Conservation (phyloP, 1,140 invertebrate species). For the Nephila pilipes region DNA sequence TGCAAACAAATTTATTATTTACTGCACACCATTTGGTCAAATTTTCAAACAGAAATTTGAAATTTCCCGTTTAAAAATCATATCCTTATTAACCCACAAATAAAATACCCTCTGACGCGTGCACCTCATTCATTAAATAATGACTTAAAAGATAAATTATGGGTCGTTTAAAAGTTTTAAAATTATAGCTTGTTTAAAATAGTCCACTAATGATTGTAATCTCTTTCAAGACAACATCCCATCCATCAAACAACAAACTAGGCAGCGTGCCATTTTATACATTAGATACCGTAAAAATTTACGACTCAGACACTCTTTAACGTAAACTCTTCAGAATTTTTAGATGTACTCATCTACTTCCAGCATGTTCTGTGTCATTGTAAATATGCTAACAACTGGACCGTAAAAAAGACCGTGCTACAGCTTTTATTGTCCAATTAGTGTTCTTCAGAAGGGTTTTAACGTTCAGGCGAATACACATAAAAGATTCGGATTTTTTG, state of each 20-base stretch:
- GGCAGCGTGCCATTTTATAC: too few species aligned
- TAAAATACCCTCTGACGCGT: neutral
- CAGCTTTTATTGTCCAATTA: neutral
- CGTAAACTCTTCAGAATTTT: neutral
- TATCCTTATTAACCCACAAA: neutral
- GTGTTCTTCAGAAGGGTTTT: neutral
- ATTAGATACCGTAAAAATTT: neutral
- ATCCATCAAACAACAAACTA: neutral
- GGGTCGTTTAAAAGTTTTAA: neutral
- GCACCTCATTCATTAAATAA: neutral
- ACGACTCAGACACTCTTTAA: neutral
- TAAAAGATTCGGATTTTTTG: neutral
- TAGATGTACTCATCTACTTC: neutral
- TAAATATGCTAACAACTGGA: slow-evolving; percentile 10
- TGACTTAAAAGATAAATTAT: neutral
- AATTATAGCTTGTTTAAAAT: neutral
- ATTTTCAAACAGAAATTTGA: too few species aligned
- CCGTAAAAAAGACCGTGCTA: neutral
- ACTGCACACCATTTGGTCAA: too few species aligned
- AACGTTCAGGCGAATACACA: neutral
- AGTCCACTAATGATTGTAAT: neutral
- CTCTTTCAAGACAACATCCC: neutral
- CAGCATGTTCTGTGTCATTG: neutral
- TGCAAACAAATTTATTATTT: too few species aligned
- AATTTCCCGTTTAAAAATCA: neutral